phyloP scores from a whole-genome alignment of 1,140 invertebrate species.

The Bursaphelenchus mucronatus region DNA sequence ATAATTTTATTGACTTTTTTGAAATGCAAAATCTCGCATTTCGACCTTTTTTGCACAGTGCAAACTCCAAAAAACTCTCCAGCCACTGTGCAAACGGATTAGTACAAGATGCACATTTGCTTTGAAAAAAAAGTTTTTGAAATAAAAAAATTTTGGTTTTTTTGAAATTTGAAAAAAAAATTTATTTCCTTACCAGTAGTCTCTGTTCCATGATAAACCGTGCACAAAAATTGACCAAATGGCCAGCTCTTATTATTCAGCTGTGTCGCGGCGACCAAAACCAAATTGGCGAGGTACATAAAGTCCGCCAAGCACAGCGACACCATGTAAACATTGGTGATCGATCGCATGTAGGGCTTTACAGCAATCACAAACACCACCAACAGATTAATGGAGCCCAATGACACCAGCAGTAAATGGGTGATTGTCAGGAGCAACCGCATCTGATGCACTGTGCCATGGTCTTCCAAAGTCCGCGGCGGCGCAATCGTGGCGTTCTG shows the following conservation, averaged over 20 bases:
- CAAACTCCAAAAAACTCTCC: no score
- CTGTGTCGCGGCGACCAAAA: constrained; percentile 58
- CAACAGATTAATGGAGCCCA: constrained; percentile 54
- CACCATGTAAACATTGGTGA: constrained; percentile 56
- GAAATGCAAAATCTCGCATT: no score
- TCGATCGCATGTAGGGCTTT: constrained; percentile 58
- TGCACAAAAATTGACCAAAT: constrained; percentile 54
- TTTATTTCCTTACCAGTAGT: constrained; percentile 41
- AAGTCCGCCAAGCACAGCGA: constrained; percentile 58
- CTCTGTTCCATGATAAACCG: constrained; percentile 55
- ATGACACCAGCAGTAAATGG: constrained; percentile 53
- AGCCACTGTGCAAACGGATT: no score
- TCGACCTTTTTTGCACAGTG: no score
- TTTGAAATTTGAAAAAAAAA: background rate
- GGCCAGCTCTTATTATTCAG: constrained; percentile 60
- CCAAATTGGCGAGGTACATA: constrained; percentile 55
- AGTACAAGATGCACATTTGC: no score
- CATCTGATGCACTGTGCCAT: constrained; percentile 27
- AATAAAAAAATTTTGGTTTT: no score
- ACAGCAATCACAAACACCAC: constrained; percentile 52
- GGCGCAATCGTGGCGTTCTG: background rate
- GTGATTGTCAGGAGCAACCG: constrained; percentile 54
- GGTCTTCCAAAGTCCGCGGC: background rate
- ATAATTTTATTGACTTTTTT: no score
- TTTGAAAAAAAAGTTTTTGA: no score